Conservation (phyloP, 2,113 vertebrate species). For the Talpa occidentalis region DNA sequence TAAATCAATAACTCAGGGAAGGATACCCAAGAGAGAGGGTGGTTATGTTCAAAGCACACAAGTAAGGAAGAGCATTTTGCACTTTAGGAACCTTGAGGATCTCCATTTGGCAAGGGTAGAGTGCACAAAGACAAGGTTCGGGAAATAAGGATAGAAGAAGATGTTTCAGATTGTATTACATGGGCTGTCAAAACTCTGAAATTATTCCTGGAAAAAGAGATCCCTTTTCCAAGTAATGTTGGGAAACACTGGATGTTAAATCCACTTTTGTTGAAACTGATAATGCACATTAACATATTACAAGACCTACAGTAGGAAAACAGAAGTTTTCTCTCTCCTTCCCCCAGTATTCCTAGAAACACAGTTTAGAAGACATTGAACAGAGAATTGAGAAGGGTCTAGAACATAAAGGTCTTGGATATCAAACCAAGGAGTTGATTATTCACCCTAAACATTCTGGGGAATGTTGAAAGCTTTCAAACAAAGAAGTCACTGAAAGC, state of each 20-base stretch:
- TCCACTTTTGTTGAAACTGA: neutral
- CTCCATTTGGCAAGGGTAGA: neutral
- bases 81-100: neutral
- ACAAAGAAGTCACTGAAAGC: neutral
- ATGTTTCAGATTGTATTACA: neutral
- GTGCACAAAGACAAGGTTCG: neutral
- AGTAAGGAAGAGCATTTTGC: neutral
- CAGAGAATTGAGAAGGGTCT: neutral
- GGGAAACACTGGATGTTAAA: neutral
- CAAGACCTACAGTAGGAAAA: neutral
- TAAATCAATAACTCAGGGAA: neutral
- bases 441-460: neutral
- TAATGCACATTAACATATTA: neutral
- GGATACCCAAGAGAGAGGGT: neutral
- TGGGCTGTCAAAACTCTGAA: neutral
- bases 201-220: neutral
- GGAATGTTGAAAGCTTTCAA: neutral
- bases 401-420: neutral
- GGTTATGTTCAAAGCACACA: neutral
- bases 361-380: neutral
- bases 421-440: neutral
- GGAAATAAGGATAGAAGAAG: neutral
- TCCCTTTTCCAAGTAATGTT: neutral
- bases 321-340: neutral
- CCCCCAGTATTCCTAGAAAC: neutral